Base-by-base conservation (phyloP, 2,113 vertebrate genomes). In the Chaetodon auriga region DNA sequence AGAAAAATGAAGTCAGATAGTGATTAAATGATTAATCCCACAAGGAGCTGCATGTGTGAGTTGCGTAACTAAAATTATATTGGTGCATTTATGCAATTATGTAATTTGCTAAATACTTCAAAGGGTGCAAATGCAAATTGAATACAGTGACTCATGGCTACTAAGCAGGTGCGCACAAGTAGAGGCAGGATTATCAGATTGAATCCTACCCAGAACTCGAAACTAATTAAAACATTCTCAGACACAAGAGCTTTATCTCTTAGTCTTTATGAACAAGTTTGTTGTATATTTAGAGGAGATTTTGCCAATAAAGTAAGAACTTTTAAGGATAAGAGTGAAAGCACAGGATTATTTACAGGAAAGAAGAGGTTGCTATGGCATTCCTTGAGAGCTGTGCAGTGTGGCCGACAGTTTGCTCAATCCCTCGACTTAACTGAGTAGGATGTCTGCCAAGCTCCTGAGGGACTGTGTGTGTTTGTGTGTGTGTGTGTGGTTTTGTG, bases 161-260 rank as follows among this genome's bases (percentile, higher is more conserved):
- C 53, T 15, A 11, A 45, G 51, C 66, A 86, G 80, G 78, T 86
- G 54, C 60, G 53, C 55, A 19, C 3, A 19, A 77, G 71, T 9
- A 23, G 49, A 73, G 60, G 64, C 25, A 48, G 81, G 78, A 80
- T 83, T 78, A 87, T 84, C 76, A 81, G 75, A 69, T 68, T 62
- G 58, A 71, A 74, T 81, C 65, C 43, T 36, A 88, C 45, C 55
- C 54, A 68, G 63, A 78, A 74, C 45, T 70, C 18, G 1, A 65
- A 89, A 87, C 53, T 82, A 87, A 88, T 88, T 86, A 88, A 81
- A 83, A 88, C 80, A 72, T 51, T 49, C 54, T 81, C 45, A 78
- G 57, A 74, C 61, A 83, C 58, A 57, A 68, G 61, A 73, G 53
- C 75, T 71, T 86, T 74, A 80, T 84, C 62, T 51, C 51, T 30